Evolutionary conservation across 2,797 vertebrate species (phyloP).

Genomic region (Catostomus latipinnis): DNA sequence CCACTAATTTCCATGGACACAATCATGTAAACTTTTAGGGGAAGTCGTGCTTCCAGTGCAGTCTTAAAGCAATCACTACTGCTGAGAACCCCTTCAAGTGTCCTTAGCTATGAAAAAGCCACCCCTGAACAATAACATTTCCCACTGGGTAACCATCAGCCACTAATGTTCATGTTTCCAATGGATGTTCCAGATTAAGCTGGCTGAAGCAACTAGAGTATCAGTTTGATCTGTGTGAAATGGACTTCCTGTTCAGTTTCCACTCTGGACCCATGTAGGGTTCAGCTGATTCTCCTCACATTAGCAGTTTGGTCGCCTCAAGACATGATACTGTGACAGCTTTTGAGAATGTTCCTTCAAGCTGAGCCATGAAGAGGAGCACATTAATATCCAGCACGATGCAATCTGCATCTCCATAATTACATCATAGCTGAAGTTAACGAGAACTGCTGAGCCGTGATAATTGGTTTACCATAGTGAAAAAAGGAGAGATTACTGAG

Average conservation of each 20-base stretch:
- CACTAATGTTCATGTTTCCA: conserved; percentile 1
- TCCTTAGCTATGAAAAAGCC: too few relatives aligned
- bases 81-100: too few relatives aligned
- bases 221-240: conserved; percentile 13
- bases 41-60: too few relatives aligned
- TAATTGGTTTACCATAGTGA: conserved; percentile 51
- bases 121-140: too few relatives aligned
- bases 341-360: conserved; percentile 54
- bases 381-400: conserved; percentile 29
- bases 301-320: conserved; percentile 52
- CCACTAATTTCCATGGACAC: too few relatives aligned
- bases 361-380: conserved; percentile 42
- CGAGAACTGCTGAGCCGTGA: conserved; percentile 55
- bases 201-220: not conserved
- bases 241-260: not conserved
- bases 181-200: conserved; percentile 1
- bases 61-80: too few relatives aligned
- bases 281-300: conserved; percentile 55
- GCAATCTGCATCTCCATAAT: conserved; percentile 50
- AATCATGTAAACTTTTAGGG: too few relatives aligned
- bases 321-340: conserved; percentile 51
- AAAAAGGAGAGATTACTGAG: conserved; percentile 33
- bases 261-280: conserved; percentile 25
- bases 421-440: conserved; percentile 51
- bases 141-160: not conserved